A percentile compares a stretch with the other conserved stretches of the same genome.
phyloP scores from a whole-genome alignment of 2,888 invertebrate genomes.

The Drosophila mayaguana region DNA sequence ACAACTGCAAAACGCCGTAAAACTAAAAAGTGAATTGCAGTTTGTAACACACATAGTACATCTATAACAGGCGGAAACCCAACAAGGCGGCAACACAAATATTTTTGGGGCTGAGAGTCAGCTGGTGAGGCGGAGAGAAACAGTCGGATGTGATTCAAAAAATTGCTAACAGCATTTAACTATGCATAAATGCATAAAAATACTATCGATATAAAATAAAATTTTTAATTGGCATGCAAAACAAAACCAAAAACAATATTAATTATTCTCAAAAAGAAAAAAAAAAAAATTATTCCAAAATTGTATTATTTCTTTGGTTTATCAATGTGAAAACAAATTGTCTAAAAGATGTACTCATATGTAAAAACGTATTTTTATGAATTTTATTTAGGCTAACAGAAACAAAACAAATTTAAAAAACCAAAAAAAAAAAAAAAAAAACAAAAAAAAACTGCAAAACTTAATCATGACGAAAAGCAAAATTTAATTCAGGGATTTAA shows the following conservation, averaged over 20 bases:
- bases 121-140: conserved; percentile 53
- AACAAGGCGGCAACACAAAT: conserved; percentile 21
- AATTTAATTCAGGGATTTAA: conserved; percentile 83
- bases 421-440: conserved; percentile 15
- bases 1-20: conserved; percentile 84
- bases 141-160: conserved; percentile 82
- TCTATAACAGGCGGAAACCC: conserved; percentile 24
- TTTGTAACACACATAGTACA: conserved; percentile 52
- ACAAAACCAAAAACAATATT: conserved; percentile 22
- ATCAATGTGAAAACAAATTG: conserved; percentile 65
- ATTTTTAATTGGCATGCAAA: conserved; percentile 35
- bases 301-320: conserved; percentile 50
- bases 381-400: conserved; percentile 79
- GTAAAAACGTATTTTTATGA: conserved; percentile 71
- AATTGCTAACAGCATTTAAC: conserved; percentile 82
- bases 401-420: conserved; percentile 54
- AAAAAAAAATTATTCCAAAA: conserved; percentile 14
- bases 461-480: conserved; percentile 76
- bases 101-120: conserved; percentile 23
- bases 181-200: conserved; percentile 77
- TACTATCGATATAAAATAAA: conserved; percentile 63
- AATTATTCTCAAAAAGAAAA: conserved; percentile 40
- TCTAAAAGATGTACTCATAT: conserved; percentile 73
- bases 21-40: conserved; percentile 83
- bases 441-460: background rate